Conservation (phyloP, 2,888 invertebrate genomes). For the Microdon myrmicae region DNA sequence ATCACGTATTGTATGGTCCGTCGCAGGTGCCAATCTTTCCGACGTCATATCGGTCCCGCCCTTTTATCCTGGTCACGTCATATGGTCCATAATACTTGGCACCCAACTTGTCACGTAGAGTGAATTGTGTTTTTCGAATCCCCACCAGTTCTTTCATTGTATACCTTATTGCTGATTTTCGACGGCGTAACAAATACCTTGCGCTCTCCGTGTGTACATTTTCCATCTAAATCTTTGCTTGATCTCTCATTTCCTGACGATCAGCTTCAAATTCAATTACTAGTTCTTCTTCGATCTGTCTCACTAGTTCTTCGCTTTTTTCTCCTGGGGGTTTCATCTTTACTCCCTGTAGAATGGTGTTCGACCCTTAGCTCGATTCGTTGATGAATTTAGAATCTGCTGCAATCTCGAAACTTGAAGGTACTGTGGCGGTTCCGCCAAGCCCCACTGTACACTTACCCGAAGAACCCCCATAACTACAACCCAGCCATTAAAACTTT, state of each 20-base stretch:
- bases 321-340: slow-evolving; percentile 46
- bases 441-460: no score
- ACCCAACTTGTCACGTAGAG: slow-evolving; percentile 21
- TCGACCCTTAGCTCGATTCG: slow-evolving; percentile 8
- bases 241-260: not conserved
- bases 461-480: no score
- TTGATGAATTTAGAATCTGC: slow-evolving; percentile 1
- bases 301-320: slow-evolving; percentile 37
- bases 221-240: slow-evolving; percentile 1
- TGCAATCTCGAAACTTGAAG: slow-evolving; percentile 34
- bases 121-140: slow-evolving; percentile 13
- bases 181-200: no score
- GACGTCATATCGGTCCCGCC: slow-evolving; percentile 18
- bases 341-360: slow-evolving; percentile 53
- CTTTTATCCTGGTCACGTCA: slow-evolving; percentile 11
- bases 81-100: slow-evolving; percentile 25
- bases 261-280: slow-evolving; percentile 7
- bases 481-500: no score
- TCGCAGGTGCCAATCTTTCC: slow-evolving; percentile 9
- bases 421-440: slow-evolving; percentile 56
- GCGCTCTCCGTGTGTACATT: no score
- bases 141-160: slow-evolving; percentile 8
- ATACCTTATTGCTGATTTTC: slow-evolving; percentile 13
- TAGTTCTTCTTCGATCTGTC: slow-evolving; percentile 11
- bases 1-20: slow-evolving; percentile 6